Conservation (phyloP, 2,888 invertebrate genomes). For the Morpho deidamia region DNA sequence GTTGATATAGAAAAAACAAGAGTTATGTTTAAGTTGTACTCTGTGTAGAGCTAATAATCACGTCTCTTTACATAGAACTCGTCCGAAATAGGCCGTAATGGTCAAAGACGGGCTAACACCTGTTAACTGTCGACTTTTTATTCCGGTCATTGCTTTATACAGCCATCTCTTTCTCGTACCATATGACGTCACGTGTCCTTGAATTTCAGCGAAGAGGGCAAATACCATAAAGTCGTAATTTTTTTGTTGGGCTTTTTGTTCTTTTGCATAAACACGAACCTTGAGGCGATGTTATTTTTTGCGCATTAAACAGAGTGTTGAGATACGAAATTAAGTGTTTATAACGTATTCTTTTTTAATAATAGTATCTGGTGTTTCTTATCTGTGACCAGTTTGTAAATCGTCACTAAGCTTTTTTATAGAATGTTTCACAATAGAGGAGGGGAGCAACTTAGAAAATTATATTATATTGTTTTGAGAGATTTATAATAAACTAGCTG, state of each 20-base stretch:
- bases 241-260: conserved; percentile 9
- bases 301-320: conserved; percentile 4
- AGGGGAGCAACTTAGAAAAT: neutral
- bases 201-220: conserved; percentile 10
- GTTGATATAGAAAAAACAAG: no score
- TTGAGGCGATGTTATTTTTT: conserved; percentile 1
- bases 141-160: conserved; percentile 5
- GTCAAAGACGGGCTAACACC: conserved; percentile 11
- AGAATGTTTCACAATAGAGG: no score
- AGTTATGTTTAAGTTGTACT: no score
- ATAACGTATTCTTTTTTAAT: neutral
- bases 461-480: no score
- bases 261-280: neutral
- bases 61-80: no score
- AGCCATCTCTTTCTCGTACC: conserved; percentile 8
- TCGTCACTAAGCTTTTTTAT: no score
- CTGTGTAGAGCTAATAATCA: no score
- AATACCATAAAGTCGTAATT: conserved; percentile 18
- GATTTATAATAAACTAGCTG: no score
- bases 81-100: neutral
- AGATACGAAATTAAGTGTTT: conserved; percentile 4
- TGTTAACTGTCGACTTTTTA: conserved; percentile 6
- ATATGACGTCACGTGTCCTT: conserved; percentile 14
- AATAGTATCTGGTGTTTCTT: no score
- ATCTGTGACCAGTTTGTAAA: no score